phyloP scores from a whole-genome alignment of 2,888 invertebrate genomes.

The Amiota minor region DNA sequence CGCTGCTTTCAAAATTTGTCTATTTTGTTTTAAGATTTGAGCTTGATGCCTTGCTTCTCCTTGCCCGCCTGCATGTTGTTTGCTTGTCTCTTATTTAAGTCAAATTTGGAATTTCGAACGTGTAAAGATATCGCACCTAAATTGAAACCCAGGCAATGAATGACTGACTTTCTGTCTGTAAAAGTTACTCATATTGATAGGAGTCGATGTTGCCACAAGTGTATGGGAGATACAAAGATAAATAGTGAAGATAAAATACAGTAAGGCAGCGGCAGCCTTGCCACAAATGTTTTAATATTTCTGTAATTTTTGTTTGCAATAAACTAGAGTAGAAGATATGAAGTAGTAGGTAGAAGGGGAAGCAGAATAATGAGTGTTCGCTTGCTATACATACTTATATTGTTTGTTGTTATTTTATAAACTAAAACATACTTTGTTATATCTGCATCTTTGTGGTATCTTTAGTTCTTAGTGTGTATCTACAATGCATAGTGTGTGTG shows the following conservation, averaged over 20 bases:
- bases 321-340: too few relatives aligned
- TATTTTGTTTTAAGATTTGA: neutral
- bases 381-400: too few relatives aligned
- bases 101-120: conserved; percentile 27
- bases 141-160: neutral
- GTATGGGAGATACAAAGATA: conserved; percentile 4
- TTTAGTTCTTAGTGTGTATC: neutral
- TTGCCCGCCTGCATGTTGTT: neutral
- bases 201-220: conserved; percentile 42
- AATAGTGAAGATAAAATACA: conserved; percentile 22
- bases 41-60: neutral
- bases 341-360: too few relatives aligned
- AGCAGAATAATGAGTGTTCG: too few relatives aligned
- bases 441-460: neutral
- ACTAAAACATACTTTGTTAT: too few relatives aligned
- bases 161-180: too few relatives aligned
- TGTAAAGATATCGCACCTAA: conserved; percentile 22
- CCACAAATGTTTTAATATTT: too few relatives aligned
- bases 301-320: too few relatives aligned
- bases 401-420: too few relatives aligned
- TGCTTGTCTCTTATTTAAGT: neutral
- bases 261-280: conserved; percentile 29
- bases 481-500: neutral
- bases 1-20: conserved; percentile 35
- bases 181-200: too few relatives aligned